These are phyloP conservation scores for Euphydryas editha DNA, from an alignment of 2,888 invertebrate genomes.

Conservation along the genomic window DNA sequence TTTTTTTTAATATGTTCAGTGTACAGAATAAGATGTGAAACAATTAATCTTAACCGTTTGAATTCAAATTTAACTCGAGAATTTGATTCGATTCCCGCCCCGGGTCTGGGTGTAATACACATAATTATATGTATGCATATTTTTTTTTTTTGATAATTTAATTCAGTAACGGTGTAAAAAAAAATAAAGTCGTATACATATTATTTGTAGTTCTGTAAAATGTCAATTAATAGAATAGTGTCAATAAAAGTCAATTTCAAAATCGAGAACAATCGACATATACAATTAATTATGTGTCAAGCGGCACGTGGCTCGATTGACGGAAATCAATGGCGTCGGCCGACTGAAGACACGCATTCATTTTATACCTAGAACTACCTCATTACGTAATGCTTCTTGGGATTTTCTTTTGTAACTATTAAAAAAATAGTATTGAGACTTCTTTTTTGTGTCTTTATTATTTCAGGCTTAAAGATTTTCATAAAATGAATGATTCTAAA, in stretches of 20 bases:
- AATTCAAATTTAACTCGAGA: no score
- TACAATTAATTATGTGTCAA: slow-evolving; percentile 44
- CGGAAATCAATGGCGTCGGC: slow-evolving; percentile 43
- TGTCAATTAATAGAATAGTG: slow-evolving; percentile 2
- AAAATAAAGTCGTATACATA: background rate
- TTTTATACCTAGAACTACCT: slow-evolving; percentile 1
- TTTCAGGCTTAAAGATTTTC: background rate
- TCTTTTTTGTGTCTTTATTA: background rate
- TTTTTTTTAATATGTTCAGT: no score
- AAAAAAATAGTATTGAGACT: slow-evolving; percentile 12
- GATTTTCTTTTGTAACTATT: background rate
- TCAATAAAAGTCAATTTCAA: slow-evolving; percentile 20
- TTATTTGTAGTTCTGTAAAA: background rate
- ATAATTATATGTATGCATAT: no score
- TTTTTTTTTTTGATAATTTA: no score
- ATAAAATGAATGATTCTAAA: slow-evolving; percentile 43
- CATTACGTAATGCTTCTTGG: slow-evolving; percentile 13
- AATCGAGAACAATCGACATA: slow-evolving; percentile 29
- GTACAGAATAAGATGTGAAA: no score
- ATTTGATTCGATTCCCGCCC: no score
- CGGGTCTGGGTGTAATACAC: no score
- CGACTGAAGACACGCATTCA: slow-evolving; percentile 23
- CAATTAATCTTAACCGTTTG: no score
- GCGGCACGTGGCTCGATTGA: slow-evolving; percentile 41
- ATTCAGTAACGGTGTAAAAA: no score